Percentiles rank a stretch among this genome's conserved stretches.
Conservation (phyloP, 2,888 invertebrate genomes). For the Sinelater perroti region DNA sequence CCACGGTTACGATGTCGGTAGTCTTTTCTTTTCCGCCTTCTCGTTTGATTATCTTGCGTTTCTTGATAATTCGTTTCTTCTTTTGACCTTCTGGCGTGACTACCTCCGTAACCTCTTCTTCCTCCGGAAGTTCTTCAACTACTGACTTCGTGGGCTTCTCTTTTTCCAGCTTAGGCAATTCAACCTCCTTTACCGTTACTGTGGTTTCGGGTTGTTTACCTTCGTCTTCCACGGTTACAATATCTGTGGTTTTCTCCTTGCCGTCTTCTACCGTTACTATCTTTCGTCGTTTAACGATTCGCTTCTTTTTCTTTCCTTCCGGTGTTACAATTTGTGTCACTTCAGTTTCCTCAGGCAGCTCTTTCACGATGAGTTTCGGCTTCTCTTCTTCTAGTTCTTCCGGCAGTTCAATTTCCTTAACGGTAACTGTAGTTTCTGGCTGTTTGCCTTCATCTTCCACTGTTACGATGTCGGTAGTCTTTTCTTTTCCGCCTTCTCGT, state of each 20-base stretch:
- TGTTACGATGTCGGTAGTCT: slow-evolving; percentile 37
- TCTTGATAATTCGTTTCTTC: slow-evolving; percentile 51
- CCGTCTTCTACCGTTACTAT: slow-evolving; percentile 35
- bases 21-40: slow-evolving; percentile 49
- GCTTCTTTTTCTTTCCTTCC: slow-evolving; percentile 35
- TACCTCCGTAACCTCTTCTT: slow-evolving; percentile 47
- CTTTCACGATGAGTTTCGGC: slow-evolving; percentile 44
- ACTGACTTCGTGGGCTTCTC: slow-evolving; percentile 27
- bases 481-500: slow-evolving; percentile 24
- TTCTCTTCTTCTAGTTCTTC: slow-evolving; percentile 56
- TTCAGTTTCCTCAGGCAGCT: slow-evolving; percentile 50
- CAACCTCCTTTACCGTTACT: slow-evolving; percentile 49
- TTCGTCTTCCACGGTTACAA: slow-evolving; percentile 59
- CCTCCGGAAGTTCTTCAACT: slow-evolving; percentile 54
- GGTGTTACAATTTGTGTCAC: slow-evolving; percentile 20
- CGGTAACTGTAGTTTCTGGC: slow-evolving; percentile 37
- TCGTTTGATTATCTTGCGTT: slow-evolving; percentile 44
- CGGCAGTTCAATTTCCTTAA: slow-evolving; percentile 41
- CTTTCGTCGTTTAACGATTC: slow-evolving; percentile 23
- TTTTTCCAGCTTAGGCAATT: slow-evolving; percentile 42
- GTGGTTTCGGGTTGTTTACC: slow-evolving; percentile 55
- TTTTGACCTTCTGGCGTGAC: slow-evolving; percentile 45
- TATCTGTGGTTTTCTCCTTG: slow-evolving; percentile 53
- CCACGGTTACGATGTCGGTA: slow-evolving; percentile 61
- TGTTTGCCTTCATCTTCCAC: slow-evolving; percentile 48